Conservation (phyloP, 1,140 invertebrate species). For the Ephestia elutella region DNA sequence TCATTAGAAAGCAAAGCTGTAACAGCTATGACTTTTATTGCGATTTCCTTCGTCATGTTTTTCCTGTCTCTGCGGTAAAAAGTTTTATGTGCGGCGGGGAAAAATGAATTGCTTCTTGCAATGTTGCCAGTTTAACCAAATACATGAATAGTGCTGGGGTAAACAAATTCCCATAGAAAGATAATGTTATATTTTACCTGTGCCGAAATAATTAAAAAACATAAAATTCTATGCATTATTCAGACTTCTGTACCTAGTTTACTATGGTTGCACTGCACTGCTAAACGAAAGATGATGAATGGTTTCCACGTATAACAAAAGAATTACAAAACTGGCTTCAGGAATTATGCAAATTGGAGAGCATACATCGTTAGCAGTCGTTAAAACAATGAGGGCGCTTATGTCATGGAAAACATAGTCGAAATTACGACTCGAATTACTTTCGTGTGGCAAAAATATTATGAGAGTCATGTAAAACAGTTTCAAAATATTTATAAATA, state of each 20-base stretch:
- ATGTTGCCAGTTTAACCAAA: background rate
- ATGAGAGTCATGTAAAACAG: background rate
- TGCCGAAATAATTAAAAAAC: no score
- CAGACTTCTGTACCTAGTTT: no score
- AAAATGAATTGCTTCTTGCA: background rate
- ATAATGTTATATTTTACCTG: no score
- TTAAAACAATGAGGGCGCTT: background rate
- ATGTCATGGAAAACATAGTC: background rate
- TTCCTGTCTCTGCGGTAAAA: background rate
- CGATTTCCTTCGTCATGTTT: background rate
- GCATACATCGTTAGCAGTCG: background rate
- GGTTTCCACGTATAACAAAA: background rate
- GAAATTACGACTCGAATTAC: background rate
- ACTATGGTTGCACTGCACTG: background rate
- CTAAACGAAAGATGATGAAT: background rate
- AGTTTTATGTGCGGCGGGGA: background rate
- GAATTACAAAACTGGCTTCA: background rate
- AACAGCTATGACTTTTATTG: background rate
- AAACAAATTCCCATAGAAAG: no score
- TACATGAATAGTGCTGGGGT: no score
- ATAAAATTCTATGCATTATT: no score
- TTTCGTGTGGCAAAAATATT: background rate
- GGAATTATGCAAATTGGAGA: constrained; percentile 1
- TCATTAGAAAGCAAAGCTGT: background rate
- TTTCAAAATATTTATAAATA: background rate